Conservation (phyloP, 2,888 invertebrate species). For the Amphipoea oculea region DNA sequence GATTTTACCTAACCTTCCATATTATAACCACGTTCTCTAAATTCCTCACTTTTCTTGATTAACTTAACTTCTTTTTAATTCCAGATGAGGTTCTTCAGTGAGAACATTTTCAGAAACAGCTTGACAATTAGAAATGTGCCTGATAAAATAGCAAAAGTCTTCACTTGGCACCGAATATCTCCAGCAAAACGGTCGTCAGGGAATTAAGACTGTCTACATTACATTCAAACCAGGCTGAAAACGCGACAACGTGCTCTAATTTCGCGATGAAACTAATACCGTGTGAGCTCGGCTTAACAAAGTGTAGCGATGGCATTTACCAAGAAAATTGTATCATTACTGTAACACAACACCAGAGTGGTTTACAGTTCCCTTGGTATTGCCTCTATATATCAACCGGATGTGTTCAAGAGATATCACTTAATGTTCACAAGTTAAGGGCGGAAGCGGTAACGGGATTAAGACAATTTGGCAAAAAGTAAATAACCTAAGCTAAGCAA, state of each 20-base stretch:
- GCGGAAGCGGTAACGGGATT: not conserved
- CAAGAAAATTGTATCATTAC: slow-evolving; percentile 79
- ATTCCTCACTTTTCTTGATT: not conserved
- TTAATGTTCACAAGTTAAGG: slow-evolving; percentile 32
- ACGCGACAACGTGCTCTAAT: slow-evolving; percentile 29
- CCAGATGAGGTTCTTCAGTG: not conserved
- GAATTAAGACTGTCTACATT: not conserved
- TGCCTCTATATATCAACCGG: slow-evolving; percentile 75
- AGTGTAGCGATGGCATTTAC: slow-evolving; percentile 65
- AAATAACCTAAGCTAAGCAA: not conserved
- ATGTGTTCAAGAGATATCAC: slow-evolving; percentile 76
- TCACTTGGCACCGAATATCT: not conserved
- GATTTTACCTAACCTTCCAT: no score
- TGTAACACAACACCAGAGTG: slow-evolving; percentile 69
- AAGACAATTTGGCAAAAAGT: no score
- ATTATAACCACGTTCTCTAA: not conserved
- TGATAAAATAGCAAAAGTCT: not conserved
- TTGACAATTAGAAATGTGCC: not conserved
- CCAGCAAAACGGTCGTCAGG: not conserved
- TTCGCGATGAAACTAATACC: slow-evolving; percentile 23
- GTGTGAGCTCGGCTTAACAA: slow-evolving; percentile 45
- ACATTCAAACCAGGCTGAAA: not conserved
- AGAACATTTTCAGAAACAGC: not conserved
- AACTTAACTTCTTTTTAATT: not conserved
- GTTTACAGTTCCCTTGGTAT: slow-evolving; percentile 77